These are phyloP conservation scores for Uloborus plumipes DNA, from an alignment of 2,888 invertebrate genomes.

Conservation along the genomic window DNA sequence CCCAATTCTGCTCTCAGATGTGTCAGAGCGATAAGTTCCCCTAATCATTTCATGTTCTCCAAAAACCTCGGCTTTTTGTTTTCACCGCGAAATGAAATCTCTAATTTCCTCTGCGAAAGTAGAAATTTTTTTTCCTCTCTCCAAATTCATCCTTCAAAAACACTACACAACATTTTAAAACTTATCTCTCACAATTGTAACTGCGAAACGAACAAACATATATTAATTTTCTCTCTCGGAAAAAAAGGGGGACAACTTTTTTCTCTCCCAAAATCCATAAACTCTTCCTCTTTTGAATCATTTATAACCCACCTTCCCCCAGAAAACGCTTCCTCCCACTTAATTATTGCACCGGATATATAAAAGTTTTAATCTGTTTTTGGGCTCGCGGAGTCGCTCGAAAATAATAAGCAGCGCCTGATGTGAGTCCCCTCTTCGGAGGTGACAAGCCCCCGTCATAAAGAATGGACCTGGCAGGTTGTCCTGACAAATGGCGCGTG, in stretches of 20 bases:
- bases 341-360: conserved; percentile 58
- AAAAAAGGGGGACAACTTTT: conserved; percentile 33
- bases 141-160: conserved; percentile 48
- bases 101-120: conserved; percentile 52
- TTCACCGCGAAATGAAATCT: conserved; percentile 42
- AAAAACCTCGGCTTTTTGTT: conserved; percentile 44
- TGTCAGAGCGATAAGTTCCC: too few species aligned
- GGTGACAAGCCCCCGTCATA: conserved; percentile 52
- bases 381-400: conserved; percentile 38
- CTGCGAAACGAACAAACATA: conserved; percentile 53
- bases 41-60: too few species aligned
- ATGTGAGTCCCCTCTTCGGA: conserved; percentile 13
- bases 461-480: conserved; percentile 57
- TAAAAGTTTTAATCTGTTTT: conserved; percentile 64
- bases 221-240: conserved; percentile 53
- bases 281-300: conserved; percentile 14
- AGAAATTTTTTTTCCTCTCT: conserved; percentile 20
- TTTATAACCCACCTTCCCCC: conserved; percentile 28
- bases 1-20: too few species aligned
- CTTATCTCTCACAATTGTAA: conserved; percentile 59
- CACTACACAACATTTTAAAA: conserved; percentile 49
- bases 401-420: conserved; percentile 51
- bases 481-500: conserved; percentile 55
- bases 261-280: too few species aligned
- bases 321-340: conserved; percentile 35